Percentiles rank a stretch among this genome's conserved stretches.
These are phyloP conservation scores for Drosophila flavopinicola DNA, from an alignment of 2,888 invertebrate species.

Conservation along the genomic window DNA sequence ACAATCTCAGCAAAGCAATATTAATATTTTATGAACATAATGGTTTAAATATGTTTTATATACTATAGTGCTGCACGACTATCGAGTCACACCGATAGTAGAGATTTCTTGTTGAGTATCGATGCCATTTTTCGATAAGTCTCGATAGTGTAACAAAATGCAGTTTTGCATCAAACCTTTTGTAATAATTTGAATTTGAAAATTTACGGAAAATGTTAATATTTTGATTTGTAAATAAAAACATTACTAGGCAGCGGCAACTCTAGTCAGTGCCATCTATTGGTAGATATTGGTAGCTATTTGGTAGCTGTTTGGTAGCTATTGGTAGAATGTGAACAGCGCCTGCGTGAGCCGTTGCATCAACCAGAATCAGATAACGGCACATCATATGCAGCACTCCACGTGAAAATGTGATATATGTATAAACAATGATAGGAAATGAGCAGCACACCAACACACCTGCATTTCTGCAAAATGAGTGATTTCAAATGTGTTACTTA, in stretches of 20 bases:
- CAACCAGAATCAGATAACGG: too few relatives aligned
- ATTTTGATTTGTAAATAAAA: too few relatives aligned
- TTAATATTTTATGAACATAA: not conserved
- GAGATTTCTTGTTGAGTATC: not conserved
- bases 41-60: conserved; percentile 4
- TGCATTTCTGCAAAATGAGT: too few relatives aligned
- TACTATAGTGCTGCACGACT: conserved; percentile 3
- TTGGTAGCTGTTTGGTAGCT: too few relatives aligned
- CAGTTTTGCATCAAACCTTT: not conserved
- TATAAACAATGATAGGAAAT: too few relatives aligned
- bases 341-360: too few relatives aligned
- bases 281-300: too few relatives aligned
- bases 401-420: too few relatives aligned
- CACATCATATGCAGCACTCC: too few relatives aligned
- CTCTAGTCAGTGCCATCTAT: not conserved
- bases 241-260: not conserved
- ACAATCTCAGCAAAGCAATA: not conserved
- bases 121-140: not conserved
- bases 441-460: too few relatives aligned
- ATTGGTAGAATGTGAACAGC: not conserved
- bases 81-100: not conserved
- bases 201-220: not conserved
- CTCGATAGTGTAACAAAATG: not conserved
- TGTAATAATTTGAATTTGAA: not conserved
- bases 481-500: not conserved